A percentile compares a stretch with the other conserved stretches of the same genome.
These are phyloP conservation scores for Polydrusus cervinus DNA, from an alignment of 2,888 invertebrate species.

Conservation along the genomic window DNA sequence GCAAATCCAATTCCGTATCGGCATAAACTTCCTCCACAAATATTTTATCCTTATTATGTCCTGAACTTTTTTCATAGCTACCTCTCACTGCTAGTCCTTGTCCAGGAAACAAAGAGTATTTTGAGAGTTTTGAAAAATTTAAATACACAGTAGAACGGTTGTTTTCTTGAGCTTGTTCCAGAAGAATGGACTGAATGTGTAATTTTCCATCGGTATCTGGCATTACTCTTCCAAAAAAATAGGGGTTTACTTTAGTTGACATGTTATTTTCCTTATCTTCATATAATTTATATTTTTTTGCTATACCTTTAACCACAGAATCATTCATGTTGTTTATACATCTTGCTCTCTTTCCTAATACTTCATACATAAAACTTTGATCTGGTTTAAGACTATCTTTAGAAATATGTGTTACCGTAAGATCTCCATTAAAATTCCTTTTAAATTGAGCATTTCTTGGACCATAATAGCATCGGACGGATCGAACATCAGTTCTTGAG, in stretches of 20 bases:
- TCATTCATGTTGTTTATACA: slow-evolving; percentile 70
- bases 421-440: slow-evolving; percentile 33
- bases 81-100: slow-evolving; percentile 86
- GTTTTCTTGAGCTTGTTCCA: slow-evolving; percentile 79
- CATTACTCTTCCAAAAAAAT: slow-evolving; percentile 78
- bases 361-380: slow-evolving; percentile 74
- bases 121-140: slow-evolving; percentile 73
- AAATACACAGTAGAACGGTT: slow-evolving; percentile 67
- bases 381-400: slow-evolving; percentile 52
- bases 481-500: slow-evolving; percentile 33
- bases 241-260: not conserved
- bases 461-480: slow-evolving; percentile 35
- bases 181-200: slow-evolving; percentile 80
- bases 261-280: slow-evolving; percentile 39
- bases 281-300: slow-evolving; percentile 63
- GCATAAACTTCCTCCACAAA: slow-evolving; percentile 79
- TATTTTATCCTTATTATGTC: slow-evolving; percentile 69
- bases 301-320: slow-evolving; percentile 64
- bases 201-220: slow-evolving; percentile 84
- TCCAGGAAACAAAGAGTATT: slow-evolving; percentile 85
- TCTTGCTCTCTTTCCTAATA: slow-evolving; percentile 69
- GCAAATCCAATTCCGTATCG: slow-evolving; percentile 72
- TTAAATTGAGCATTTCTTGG: slow-evolving; percentile 46
- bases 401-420: slow-evolving; percentile 49
- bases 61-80: slow-evolving; percentile 80